Conservation (phyloP, 2,113 vertebrate genomes). For the Scopus umbretta region DNA sequence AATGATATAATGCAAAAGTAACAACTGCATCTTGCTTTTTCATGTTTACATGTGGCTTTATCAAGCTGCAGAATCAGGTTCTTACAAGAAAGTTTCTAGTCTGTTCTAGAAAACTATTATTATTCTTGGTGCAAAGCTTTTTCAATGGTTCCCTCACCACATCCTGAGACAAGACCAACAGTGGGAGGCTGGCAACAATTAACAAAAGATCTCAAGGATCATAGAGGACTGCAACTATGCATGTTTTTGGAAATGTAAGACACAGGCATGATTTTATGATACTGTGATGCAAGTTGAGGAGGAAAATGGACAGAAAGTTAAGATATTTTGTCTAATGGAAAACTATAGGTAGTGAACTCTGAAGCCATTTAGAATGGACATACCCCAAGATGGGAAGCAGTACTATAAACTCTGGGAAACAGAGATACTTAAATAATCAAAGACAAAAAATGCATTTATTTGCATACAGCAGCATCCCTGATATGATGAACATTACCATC, state of each 20-base stretch:
- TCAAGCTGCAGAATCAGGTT: neutral
- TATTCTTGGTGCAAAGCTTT: neutral
- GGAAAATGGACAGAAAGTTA: neutral
- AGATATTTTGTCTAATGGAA: neutral
- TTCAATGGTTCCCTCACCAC: neutral
- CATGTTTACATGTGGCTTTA: neutral
- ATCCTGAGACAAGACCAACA: neutral
- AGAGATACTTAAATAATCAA: neutral
- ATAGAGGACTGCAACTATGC: neutral
- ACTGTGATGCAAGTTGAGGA: neutral
- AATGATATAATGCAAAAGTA: neutral
- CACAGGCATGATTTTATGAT: neutral
- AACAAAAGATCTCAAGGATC: neutral
- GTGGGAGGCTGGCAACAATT: neutral
- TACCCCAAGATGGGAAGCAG: neutral
- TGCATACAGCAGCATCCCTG: neutral
- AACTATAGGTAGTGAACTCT: neutral
- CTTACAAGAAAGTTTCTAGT: neutral
- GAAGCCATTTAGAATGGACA: conserved; percentile 35
- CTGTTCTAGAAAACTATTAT: neutral
- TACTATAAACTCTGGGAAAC: neutral
- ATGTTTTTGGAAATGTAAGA: neutral
- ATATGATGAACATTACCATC: neutral
- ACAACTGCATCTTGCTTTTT: neutral
- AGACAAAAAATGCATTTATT: neutral